Percentiles rank a stretch among this genome's conserved stretches.
These are phyloP conservation scores for Phyllostomus discolor DNA, from an alignment of 2,113 vertebrate genomes.

Conservation along the genomic window DNA sequence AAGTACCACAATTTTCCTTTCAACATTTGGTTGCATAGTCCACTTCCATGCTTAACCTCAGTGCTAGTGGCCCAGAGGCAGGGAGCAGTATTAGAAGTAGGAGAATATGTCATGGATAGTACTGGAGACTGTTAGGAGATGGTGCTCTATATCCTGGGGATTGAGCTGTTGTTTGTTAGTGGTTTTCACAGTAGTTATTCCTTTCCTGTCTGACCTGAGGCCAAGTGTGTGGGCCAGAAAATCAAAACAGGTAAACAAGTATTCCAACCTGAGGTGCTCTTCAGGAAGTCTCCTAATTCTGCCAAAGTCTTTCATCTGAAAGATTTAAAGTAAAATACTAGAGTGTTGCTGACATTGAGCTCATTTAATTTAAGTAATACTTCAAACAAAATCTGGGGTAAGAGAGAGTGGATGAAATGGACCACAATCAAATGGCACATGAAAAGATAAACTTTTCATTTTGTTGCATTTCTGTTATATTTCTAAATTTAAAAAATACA, in stretches of 20 bases:
- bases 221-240: conserved; percentile 28
- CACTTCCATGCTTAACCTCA: rapidly evolving
- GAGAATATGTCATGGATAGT: not conserved
- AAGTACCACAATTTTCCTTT: not conserved
- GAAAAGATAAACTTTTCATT: not conserved
- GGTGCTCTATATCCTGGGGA: not conserved
- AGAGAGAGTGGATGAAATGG: not conserved
- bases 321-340: conserved; percentile 25
- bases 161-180: not conserved
- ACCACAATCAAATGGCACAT: not conserved
- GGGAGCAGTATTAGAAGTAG: not conserved
- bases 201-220: not conserved
- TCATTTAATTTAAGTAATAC: not conserved
- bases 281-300: not conserved
- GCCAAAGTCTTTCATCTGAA: not conserved
- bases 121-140: not conserved
- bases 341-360: not conserved
- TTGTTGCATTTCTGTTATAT: not conserved
- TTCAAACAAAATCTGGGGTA: not conserved
- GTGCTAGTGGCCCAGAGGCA: not conserved
- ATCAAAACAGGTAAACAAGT: not conserved
- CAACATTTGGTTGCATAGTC: not conserved
- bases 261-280: not conserved
- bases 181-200: not conserved
- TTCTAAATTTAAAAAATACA: not conserved